phyloP scores from a whole-genome alignment of 92 coral and sea anemone genomes.

The Plumapathes pennacea region DNA sequence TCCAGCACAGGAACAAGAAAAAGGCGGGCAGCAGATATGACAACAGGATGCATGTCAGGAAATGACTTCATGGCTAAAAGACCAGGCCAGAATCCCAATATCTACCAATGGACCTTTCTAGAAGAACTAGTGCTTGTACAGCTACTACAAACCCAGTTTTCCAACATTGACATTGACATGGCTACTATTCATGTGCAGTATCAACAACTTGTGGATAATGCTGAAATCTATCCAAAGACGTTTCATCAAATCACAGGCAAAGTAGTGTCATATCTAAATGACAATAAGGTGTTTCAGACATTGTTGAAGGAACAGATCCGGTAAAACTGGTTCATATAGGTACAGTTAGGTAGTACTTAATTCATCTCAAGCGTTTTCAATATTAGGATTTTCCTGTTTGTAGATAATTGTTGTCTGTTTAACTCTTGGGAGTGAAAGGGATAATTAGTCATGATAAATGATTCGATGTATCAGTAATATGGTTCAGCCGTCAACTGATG shows the following conservation, averaged over 20 bases:
- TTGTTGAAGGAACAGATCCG: conserved; percentile 40
- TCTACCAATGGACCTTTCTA: conserved; percentile 27
- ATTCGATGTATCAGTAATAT: too few species aligned
- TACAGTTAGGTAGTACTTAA: too few species aligned
- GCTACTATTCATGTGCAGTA: conserved; percentile 34
- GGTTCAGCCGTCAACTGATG: too few species aligned
- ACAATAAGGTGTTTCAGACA: conserved; percentile 22
- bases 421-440: too few species aligned
- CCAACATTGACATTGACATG: conserved; percentile 24
- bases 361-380: too few species aligned
- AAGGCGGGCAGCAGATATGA: conserved; percentile 29
- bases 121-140: conserved; percentile 42
- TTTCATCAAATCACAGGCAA: conserved; percentile 35
- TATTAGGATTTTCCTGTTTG: too few species aligned
- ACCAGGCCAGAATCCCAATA: background rate
- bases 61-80: conserved; percentile 21
- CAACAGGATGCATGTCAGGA: conserved; percentile 19
- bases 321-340: conserved; percentile 26
- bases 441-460: too few species aligned
- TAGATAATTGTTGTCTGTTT: too few species aligned
- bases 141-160: conserved; percentile 1
- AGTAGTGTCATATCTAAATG: conserved; percentile 40
- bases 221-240: conserved; percentile 27
- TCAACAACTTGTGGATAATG: conserved; percentile 27
- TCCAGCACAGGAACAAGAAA: conserved; percentile 20